Conservation (phyloP, 2,797 vertebrate genomes). For the Mormyrus proboscirostris region DNA sequence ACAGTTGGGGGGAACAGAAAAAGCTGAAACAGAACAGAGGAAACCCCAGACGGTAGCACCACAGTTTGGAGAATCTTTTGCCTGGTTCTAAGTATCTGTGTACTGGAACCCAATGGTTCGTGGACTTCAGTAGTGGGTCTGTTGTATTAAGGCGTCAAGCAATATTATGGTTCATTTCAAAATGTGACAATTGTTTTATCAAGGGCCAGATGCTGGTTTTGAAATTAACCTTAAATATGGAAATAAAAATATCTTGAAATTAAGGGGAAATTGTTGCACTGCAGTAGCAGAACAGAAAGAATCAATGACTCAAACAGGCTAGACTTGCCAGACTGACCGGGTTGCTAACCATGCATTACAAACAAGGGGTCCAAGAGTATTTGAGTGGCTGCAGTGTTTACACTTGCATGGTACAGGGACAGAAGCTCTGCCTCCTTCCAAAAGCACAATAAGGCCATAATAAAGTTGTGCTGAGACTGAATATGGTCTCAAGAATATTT, state of each 20-base stretch:
- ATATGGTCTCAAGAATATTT: background rate
- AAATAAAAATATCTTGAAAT: background rate
- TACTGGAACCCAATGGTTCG: background rate
- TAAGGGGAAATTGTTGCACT: background rate
- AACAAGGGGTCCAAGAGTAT: background rate
- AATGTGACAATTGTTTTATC: background rate
- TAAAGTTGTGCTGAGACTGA: background rate
- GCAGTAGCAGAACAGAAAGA: background rate
- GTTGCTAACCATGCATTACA: background rate
- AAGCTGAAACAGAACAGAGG: background rate
- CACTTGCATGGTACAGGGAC: background rate
- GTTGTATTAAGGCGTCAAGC: conserved; percentile 13
- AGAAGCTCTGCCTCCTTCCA: background rate
- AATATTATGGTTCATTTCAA: background rate
- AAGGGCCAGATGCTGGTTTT: background rate
- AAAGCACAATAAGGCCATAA: background rate
- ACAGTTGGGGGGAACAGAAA: background rate
- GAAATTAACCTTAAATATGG: background rate
- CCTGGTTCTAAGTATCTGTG: background rate
- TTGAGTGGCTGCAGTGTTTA: background rate
- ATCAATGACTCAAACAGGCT: background rate
- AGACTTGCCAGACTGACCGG: background rate
- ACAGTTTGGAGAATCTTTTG: background rate
- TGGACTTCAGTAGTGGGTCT: background rate
- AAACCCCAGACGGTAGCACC: background rate